Conservation (phyloP, 2,113 vertebrate genomes). For the Nymphicus hollandicus region DNA sequence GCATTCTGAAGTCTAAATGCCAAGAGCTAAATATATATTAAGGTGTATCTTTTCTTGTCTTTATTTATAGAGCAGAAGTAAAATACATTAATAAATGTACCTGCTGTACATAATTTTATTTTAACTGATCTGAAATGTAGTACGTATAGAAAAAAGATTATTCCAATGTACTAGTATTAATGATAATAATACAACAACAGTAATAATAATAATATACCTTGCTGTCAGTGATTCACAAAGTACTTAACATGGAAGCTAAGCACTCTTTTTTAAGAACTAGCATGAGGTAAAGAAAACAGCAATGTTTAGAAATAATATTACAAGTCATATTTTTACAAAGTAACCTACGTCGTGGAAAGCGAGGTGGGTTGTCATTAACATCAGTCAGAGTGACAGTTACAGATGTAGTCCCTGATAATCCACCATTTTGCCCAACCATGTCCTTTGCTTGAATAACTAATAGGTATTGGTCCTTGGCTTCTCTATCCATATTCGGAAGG, state of each 20-base stretch:
- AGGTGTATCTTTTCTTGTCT: not conserved
- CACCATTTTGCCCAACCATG: slow-evolving; percentile 97
- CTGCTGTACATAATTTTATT: not conserved
- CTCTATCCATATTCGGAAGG: slow-evolving; percentile 95
- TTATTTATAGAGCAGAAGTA: not conserved
- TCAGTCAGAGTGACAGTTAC: slow-evolving; percentile 93
- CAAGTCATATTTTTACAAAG: not conserved
- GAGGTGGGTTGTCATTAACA: slow-evolving; percentile 94
- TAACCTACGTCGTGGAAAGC: slow-evolving; percentile 87
- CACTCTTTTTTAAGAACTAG: not conserved
- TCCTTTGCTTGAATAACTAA: slow-evolving; percentile 97
- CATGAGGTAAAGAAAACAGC: not conserved
- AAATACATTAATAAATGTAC: not conserved
- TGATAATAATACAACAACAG: no score
- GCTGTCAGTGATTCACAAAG: not conserved
- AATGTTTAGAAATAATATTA: not conserved
- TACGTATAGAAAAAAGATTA: not conserved
- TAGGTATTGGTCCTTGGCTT: slow-evolving; percentile 93
- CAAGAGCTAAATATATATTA: not conserved
- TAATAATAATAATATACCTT: not conserved
- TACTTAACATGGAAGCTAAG: not conserved
- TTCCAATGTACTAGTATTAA: not conserved
- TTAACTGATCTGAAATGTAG: not conserved
- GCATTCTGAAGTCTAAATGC: not conserved
- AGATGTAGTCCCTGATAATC: slow-evolving; percentile 92